Evolutionary conservation across 1,140 invertebrate genomes (phyloP).

Genomic region (Tenebrio molitor): DNA sequence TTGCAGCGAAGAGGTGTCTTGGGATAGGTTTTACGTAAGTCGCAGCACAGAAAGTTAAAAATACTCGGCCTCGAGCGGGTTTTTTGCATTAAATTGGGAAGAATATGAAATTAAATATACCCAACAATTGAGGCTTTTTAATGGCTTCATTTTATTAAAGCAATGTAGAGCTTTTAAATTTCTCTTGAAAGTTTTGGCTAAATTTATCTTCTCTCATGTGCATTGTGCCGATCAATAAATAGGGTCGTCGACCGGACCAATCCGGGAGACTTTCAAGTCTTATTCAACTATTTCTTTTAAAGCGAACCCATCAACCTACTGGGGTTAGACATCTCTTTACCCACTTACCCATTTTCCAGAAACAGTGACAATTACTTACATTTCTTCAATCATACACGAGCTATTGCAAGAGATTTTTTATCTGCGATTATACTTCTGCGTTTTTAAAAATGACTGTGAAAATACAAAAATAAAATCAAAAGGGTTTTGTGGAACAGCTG

Average conservation of each 20-base stretch:
- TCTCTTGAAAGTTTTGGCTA: constrained; percentile 6
- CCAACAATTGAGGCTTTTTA: background rate
- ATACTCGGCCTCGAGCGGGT: constrained; percentile 1
- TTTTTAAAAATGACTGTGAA: too few relatives aligned
- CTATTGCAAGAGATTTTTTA: too few relatives aligned
- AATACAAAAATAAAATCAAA: too few relatives aligned
- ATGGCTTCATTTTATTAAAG: background rate
- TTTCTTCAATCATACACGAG: too few relatives aligned
- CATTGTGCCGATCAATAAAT: constrained; percentile 47
- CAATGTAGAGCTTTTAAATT: background rate
- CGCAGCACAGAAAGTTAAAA: constrained; percentile 10
- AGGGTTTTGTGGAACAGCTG: too few relatives aligned
- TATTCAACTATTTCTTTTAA: constrained; percentile 19
- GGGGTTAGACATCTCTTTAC: too few relatives aligned
- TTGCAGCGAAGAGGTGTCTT: background rate
- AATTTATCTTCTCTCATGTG: constrained; percentile 24
- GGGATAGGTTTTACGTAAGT: background rate
- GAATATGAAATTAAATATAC: background rate
- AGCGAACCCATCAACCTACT: too few relatives aligned
- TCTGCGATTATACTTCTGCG: too few relatives aligned
- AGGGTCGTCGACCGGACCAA: constrained; percentile 44
- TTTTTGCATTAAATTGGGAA: background rate
- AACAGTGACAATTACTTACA: too few relatives aligned
- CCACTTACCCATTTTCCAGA: too few relatives aligned
- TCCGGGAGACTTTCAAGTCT: constrained; percentile 12